A percentile compares a stretch with the other conserved stretches of the same genome.
These are phyloP conservation scores for Beroe forskalii DNA, from an alignment of 37 sponge, comb jelly and placozoan species.

Conservation along the genomic window DNA sequence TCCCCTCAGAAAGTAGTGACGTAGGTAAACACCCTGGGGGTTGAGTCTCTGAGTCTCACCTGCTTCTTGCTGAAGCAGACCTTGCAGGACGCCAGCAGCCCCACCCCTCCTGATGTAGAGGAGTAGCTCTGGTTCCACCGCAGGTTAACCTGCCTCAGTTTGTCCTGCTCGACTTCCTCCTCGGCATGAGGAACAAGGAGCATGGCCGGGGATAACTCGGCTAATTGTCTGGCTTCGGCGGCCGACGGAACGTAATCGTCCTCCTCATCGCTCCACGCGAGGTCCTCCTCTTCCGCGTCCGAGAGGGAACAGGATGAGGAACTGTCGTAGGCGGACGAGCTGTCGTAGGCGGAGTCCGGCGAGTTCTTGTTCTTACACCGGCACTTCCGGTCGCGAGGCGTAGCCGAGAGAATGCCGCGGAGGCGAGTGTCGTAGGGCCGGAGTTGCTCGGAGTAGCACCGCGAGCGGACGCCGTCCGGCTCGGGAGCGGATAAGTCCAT, in stretches of 20 bases:
- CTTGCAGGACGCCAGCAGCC: background rate
- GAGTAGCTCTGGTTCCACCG: conserved; percentile 23
- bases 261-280: background rate
- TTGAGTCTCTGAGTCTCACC: conserved; percentile 1
- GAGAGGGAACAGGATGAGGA: background rate
- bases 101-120: background rate
- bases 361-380: background rate
- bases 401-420: background rate
- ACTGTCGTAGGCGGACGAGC: background rate
- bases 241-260: background rate
- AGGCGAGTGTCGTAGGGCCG: background rate
- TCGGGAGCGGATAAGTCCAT: background rate
- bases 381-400: background rate
- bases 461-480: background rate
- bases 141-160: background rate
- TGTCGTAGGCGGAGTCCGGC: conserved; percentile 47
- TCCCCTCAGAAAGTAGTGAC: background rate
- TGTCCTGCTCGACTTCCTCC: background rate
- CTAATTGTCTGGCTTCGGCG: background rate
- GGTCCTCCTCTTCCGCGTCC: background rate
- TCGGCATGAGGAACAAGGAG: conserved; percentile 28
- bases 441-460: background rate
- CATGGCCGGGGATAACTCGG: conserved; percentile 4
- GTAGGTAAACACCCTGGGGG: conserved; percentile 4
- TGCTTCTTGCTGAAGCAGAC: background rate